phyloP scores from a whole-genome alignment of 1,140 invertebrate species.

The Habropoda laboriosa region DNA sequence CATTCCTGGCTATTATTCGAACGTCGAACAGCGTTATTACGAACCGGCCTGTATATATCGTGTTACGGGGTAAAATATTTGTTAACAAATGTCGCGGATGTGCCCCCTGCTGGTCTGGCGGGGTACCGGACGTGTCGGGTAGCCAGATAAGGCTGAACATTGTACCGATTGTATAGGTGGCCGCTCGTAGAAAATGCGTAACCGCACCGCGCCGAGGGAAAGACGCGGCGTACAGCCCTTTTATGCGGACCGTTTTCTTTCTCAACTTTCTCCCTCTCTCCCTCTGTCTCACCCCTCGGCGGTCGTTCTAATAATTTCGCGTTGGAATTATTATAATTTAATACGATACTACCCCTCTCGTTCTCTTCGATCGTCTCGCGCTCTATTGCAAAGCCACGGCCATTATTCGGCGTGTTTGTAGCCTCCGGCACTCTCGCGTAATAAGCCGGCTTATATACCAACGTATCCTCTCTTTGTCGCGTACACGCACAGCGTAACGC shows the following conservation, averaged over 20 bases:
- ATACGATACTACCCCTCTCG: slow-evolving; percentile 67
- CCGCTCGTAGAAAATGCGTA: slow-evolving; percentile 48
- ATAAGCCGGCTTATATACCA: slow-evolving; percentile 69
- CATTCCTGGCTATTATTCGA: slow-evolving; percentile 34
- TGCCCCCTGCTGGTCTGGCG: slow-evolving; percentile 36
- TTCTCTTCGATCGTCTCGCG: slow-evolving; percentile 39
- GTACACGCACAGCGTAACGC: slow-evolving; percentile 59
- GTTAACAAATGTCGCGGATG: slow-evolving; percentile 68
- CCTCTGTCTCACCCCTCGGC: not conserved
- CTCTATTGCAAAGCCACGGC: slow-evolving; percentile 55
- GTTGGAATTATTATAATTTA: slow-evolving; percentile 77
- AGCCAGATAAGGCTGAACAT: slow-evolving; percentile 51
- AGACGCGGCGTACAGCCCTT: not conserved
- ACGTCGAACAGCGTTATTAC: slow-evolving; percentile 41
- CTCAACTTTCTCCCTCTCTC: not conserved
- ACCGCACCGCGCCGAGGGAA: slow-evolving; percentile 32
- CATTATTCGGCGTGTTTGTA: slow-evolving; percentile 74
- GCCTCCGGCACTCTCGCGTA: slow-evolving; percentile 68
- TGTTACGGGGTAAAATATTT: slow-evolving; percentile 75
- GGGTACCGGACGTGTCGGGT: slow-evolving; percentile 59
- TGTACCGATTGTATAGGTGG: slow-evolving; percentile 40
- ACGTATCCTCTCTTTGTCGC: slow-evolving; percentile 65
- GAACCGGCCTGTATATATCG: slow-evolving; percentile 59
- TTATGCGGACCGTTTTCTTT: slow-evolving; percentile 30
- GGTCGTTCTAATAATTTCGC: slow-evolving; percentile 66